phyloP scores from a whole-genome alignment of 1,140 invertebrate species.

The Heterodera schachtii region DNA sequence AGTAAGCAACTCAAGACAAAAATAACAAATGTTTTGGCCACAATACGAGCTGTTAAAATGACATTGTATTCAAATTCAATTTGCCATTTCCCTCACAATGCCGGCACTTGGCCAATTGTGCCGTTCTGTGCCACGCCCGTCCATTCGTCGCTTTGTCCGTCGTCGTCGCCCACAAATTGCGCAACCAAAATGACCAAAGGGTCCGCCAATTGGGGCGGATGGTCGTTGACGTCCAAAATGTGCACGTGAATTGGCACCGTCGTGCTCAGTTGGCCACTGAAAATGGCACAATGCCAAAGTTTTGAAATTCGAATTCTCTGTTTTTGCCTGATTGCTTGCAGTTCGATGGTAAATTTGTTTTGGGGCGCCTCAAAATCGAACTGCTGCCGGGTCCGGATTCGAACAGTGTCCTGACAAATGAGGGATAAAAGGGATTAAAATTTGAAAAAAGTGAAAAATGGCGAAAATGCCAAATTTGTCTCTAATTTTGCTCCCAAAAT shows the following conservation, averaged over 20 bases:
- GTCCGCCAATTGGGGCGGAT: constrained; percentile 57
- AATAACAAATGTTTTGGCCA: too few species aligned
- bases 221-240: constrained; percentile 62
- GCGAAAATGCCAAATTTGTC: too few species aligned
- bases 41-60: not conserved
- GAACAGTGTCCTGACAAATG: constrained; percentile 43
- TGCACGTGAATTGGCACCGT: constrained; percentile 58
- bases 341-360: constrained; percentile 57
- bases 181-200: constrained; percentile 53
- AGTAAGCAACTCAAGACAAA: too few species aligned
- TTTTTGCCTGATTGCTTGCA: constrained; percentile 55
- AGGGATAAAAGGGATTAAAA: too few species aligned
- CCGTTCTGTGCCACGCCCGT: constrained; percentile 1
- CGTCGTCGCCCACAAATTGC: constrained; percentile 49
- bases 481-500: too few species aligned
- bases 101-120: constrained; percentile 56
- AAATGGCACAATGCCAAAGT: constrained; percentile 19
- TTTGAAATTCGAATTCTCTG: constrained; percentile 3
- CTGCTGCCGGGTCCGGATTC: constrained; percentile 53
- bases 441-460: too few species aligned
- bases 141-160: not conserved
- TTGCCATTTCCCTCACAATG: constrained; percentile 52
- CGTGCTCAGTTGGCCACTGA: constrained; percentile 61
- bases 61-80: not conserved
- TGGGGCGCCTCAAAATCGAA: constrained; percentile 62